These are phyloP conservation scores for Karalla daura DNA, from an alignment of 2,797 vertebrate genomes.

Conservation along the genomic window DNA sequence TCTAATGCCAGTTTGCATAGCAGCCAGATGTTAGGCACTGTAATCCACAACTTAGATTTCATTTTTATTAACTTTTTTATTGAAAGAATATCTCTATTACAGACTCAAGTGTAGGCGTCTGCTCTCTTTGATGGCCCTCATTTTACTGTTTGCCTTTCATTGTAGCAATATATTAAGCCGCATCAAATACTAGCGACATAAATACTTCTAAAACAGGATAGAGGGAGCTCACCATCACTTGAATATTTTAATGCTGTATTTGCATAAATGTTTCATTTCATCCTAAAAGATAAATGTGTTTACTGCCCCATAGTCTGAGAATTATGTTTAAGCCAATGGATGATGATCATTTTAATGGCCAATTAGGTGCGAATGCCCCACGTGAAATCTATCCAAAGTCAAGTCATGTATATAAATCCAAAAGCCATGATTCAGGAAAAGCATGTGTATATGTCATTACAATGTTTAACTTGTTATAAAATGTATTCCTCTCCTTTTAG, in stretches of 20 bases:
- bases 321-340: not conserved
- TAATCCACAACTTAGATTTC: constrained; percentile 29
- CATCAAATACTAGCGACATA: not conserved
- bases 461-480: too few species aligned
- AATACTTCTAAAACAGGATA: not conserved
- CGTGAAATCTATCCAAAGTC: not conserved
- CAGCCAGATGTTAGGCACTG: constrained; percentile 79
- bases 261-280: not conserved
- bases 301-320: not conserved
- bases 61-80: constrained; percentile 15
- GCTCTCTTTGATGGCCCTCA: not conserved
- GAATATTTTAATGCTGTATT: not conserved
- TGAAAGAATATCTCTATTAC: not conserved
- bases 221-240: not conserved
- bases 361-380: not conserved
- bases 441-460: too few species aligned
- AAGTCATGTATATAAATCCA: not conserved
- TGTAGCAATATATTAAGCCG: not conserved
- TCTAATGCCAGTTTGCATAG: constrained; percentile 72
- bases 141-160: not conserved
- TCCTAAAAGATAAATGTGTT: not conserved
- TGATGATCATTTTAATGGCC: not conserved
- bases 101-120: not conserved
- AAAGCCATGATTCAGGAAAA: too few species aligned
- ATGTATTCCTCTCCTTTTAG: too few species aligned